These are phyloP conservation scores for Hydrolagus affinis DNA, from an alignment of 2,113 vertebrate species.

Conservation along the genomic window DNA sequence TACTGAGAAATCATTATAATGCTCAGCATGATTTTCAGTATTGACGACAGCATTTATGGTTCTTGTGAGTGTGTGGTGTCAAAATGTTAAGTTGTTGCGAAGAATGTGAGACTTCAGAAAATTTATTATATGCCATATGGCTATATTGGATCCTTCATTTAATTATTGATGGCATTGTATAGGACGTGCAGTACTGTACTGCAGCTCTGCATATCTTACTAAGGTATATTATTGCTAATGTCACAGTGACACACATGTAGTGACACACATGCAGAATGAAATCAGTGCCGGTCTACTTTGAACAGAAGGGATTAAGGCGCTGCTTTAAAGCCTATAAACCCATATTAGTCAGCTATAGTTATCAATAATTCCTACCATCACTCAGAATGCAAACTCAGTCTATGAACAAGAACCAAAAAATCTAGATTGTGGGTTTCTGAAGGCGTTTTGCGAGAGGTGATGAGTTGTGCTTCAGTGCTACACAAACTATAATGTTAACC, in stretches of 20 bases:
- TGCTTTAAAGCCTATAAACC: conserved; percentile 6
- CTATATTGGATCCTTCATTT: neutral
- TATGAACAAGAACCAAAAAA: neutral
- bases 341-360: conserved; percentile 24
- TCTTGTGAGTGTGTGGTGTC: neutral
- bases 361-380: conserved; percentile 7
- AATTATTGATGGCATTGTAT: neutral
- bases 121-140: neutral
- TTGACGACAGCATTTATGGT: neutral
- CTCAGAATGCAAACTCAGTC: conserved; percentile 17
- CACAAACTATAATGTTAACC: neutral
- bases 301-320: conserved; percentile 8
- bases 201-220: neutral
- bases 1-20: neutral
- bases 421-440: neutral
- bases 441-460: neutral
- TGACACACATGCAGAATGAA: neutral
- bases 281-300: neutral
- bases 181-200: neutral
- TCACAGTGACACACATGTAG: neutral
- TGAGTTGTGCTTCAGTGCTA: neutral
- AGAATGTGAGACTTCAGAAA: neutral
- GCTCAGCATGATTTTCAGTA: neutral
- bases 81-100: neutral
- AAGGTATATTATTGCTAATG: neutral